Base-by-base conservation (phyloP, 2,113 vertebrate genomes). In the Myrmecophaga tridactyla region DNA sequence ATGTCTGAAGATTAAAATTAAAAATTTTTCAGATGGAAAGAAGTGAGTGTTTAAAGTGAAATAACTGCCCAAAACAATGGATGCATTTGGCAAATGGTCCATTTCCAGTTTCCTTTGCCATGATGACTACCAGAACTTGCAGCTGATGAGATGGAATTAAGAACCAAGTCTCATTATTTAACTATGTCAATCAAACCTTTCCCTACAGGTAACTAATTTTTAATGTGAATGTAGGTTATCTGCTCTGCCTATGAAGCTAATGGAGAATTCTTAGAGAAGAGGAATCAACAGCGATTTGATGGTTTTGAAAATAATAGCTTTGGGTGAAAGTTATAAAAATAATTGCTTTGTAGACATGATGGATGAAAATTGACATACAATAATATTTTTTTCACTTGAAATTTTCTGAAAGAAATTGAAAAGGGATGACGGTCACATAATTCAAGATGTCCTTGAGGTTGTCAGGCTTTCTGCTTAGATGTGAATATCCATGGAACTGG, bases 341-440 rank as follows among this genome's bases (percentile, higher is more conserved):
- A 72, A n/a, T 41, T 63, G 11, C 2, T 93, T 60, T 88, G 65
- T 20, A 51, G 67, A 53, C 80, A 46, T 90, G 82, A 94, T 86
- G 48, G n/a, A 12, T 87, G 53, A 75, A 75, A 69, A 25, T 20
- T 63, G 23, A 92, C 17, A 58, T 7, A 27, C 11, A 84, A 7
- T 51, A 43, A 94, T 73, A 25, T 70, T 53, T 89, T 34, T 9
- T 69, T 88, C 78, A 36, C 34, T 41, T 83, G 56, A 92, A 95
- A 75, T 7, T 89, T 39, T 36, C 20, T 77, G 56, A 48, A 96
- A 86, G 41, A 87, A 87, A 51, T 75, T 69, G 75, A n/a, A 53
- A 63, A 56, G 12, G 36, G 36, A 70, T 83, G 80, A 58, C n/a
- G 41, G 2, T 65, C n/a, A 48, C 14, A 53, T 73, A 72, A 67